Base-by-base conservation (phyloP, 1,140 invertebrate species). In the Homarus americanus region DNA sequence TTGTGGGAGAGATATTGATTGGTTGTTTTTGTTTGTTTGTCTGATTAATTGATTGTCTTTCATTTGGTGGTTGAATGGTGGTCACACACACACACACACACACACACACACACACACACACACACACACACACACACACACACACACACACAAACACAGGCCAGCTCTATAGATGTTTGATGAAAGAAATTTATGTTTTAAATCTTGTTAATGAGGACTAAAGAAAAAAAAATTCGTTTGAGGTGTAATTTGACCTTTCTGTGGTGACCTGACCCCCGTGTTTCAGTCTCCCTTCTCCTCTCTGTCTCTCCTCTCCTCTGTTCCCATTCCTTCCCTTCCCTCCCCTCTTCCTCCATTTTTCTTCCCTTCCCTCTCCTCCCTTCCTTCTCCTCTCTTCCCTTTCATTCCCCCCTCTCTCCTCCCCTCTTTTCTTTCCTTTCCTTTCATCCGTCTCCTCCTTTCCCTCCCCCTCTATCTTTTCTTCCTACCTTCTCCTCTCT, bases 201-300 rank as follows among this genome's bases (percentile, higher is more conserved):
- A n/a, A n/a, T n/a, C n/a, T n/a, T n/a, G n/a, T n/a, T n/a, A n/a
- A n/a, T n/a, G n/a, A n/a, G n/a, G n/a, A n/a, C n/a, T n/a, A n/a
- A n/a, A n/a, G n/a, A n/a, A n/a, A n/a, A n/a, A n/a, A n/a, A n/a
- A n/a, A n/a, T n/a, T n/a, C n/a, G 20, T 28, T 4, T n/a, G 4
- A 5, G 32, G 34, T 76, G 73, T 38, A 28, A 76, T 34, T 76
- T 76, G 73, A 76, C 28, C 32, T 76, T 76, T 76, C 38, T 76
- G 73, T 76, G 73, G 73, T 76, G 1, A 36, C 73, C 73, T 76
- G 38, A 76, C 73, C 73, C 73, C n/a, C n/a, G n/a, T n/a, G n/a
- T 63, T 63, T 63, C 58, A 20, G 4, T 0, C 2, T 9, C 58
- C 58, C 15, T 17, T 63, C 12, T 0, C 58, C 58, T 24, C 20